phyloP scores from a whole-genome alignment of 2,113 vertebrate genomes.

The Onychostruthus taczanowskii region DNA sequence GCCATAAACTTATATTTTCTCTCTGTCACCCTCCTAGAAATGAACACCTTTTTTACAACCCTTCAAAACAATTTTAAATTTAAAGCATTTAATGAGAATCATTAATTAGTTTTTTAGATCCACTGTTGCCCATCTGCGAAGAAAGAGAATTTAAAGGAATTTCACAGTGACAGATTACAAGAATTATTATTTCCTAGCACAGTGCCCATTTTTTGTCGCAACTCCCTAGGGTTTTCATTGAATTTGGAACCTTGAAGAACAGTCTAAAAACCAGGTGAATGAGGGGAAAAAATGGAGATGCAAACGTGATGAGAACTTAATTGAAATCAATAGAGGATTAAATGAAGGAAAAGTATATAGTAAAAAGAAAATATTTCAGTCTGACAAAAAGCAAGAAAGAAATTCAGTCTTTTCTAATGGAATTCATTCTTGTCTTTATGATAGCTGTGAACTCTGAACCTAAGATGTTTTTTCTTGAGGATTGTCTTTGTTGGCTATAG shows the following conservation, averaged over 20 bases:
- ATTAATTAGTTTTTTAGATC: not conserved
- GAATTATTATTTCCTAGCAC: not conserved
- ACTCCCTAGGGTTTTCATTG: not conserved
- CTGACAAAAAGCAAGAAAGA: not conserved
- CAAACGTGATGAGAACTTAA: not conserved
- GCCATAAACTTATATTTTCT: not conserved
- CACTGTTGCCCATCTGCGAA: not conserved
- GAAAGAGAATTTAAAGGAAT: not conserved
- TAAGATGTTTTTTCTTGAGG: not conserved
- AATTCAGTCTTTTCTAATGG: not conserved
- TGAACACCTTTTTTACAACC: accelerated
- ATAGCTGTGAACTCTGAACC: not conserved
- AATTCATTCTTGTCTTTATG: not conserved
- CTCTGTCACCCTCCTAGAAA: not conserved
- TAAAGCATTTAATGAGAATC: not conserved
- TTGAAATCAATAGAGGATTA: constrained; percentile 6
- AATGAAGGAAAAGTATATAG: not conserved
- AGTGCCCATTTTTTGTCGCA: not conserved
- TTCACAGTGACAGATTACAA: not conserved
- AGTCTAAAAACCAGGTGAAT: not conserved
- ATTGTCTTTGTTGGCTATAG: not conserved
- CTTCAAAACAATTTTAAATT: not conserved
- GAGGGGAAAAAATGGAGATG: not conserved
- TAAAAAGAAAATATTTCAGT: not conserved
- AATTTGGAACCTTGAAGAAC: not conserved